These are phyloP conservation scores for Dendrolimus punctatus DNA, from an alignment of 1,140 invertebrate genomes.

Conservation along the genomic window DNA sequence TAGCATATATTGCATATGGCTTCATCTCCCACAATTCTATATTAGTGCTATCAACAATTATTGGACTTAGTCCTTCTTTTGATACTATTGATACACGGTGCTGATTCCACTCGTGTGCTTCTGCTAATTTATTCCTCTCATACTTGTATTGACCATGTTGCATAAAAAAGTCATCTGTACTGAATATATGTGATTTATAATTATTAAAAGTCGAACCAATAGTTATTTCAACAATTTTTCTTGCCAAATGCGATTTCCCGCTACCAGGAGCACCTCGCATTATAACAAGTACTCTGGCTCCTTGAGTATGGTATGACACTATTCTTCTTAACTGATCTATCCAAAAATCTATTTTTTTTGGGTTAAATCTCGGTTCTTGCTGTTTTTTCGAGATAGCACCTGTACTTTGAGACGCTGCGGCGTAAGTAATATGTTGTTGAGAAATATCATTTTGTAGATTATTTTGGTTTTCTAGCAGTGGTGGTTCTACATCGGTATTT, in stretches of 20 bases:
- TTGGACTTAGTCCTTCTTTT: constrained; percentile 75
- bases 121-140: constrained; percentile 71
- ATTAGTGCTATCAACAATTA: constrained; percentile 93
- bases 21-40: constrained; percentile 85
- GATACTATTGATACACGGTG: constrained; percentile 72
- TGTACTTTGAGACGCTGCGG: constrained; percentile 14
- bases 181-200: constrained; percentile 74
- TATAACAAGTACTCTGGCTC: constrained; percentile 78
- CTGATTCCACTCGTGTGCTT: constrained; percentile 84
- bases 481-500: not conserved
- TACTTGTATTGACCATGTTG: constrained; percentile 75
- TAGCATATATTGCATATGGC: constrained; percentile 77
- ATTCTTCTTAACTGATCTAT: constrained; percentile 26
- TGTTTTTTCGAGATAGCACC: constrained; percentile 20
- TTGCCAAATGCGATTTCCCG: constrained; percentile 84
- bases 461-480: not conserved
- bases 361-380: constrained; percentile 2
- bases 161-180: constrained; percentile 84
- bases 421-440: constrained; percentile 18
- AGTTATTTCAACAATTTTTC: constrained; percentile 66
- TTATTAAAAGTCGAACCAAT: constrained; percentile 25
- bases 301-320: constrained; percentile 41
- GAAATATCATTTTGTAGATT: not conserved
- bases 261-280: constrained; percentile 86
- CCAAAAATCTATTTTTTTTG: constrained; percentile 17